Conservation (phyloP, 2,113 vertebrate genomes). For the Equus przewalskii region DNA sequence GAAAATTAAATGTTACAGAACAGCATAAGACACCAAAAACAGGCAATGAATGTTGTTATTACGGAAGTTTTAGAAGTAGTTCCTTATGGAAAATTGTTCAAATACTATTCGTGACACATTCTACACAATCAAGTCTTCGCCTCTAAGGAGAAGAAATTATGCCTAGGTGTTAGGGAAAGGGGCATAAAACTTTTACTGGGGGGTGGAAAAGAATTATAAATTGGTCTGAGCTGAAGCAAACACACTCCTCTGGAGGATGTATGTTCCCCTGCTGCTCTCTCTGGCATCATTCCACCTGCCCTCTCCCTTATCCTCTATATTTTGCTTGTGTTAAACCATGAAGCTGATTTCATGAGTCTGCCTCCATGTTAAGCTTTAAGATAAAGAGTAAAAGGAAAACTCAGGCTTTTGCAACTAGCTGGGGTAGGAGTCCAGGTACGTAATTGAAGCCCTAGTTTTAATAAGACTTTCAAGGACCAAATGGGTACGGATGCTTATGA, state of each 20-base stretch:
- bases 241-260: background rate
- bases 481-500: background rate
- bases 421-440: background rate
- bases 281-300: background rate
- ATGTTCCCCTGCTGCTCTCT: background rate
- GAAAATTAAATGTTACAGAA: slow-evolving; percentile 51
- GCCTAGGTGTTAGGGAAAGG: background rate
- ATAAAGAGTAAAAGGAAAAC: background rate
- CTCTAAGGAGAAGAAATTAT: slow-evolving; percentile 3
- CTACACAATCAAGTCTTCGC: background rate
- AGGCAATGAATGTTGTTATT: background rate
- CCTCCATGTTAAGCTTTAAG: background rate
- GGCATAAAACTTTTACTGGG: background rate
- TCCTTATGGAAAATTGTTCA: slow-evolving; percentile 50
- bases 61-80: background rate
- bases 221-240: background rate
- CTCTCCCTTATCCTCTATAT: background rate
- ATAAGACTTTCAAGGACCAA: background rate
- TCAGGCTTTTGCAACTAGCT: background rate
- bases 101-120: background rate
- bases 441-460: background rate
- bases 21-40: background rate
- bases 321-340: background rate
- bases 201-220: background rate
- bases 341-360: background rate